phyloP scores from a whole-genome alignment of 1,140 invertebrate genomes.

The Drosophila orosa region DNA sequence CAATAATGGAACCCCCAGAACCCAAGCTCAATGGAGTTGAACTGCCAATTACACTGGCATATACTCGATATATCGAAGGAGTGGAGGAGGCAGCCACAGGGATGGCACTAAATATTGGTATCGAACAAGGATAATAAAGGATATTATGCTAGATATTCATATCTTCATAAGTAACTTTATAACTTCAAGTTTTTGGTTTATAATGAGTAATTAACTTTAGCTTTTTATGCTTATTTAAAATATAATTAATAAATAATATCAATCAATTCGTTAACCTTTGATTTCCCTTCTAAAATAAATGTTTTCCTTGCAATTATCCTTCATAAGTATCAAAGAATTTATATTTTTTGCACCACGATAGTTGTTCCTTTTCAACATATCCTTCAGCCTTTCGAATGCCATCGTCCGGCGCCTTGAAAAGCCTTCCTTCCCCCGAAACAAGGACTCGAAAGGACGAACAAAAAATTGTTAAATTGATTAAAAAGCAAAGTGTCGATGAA shows the following conservation, averaged over 20 bases:
- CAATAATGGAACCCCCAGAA: conserved; percentile 8
- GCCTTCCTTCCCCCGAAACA: conserved; percentile 17
- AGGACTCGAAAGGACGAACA: conserved; percentile 36
- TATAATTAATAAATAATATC: not conserved
- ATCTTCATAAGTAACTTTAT: too few species aligned
- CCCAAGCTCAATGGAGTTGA: conserved; percentile 25
- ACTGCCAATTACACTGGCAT: conserved; percentile 79
- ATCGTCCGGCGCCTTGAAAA: conserved; percentile 32
- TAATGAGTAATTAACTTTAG: too few species aligned
- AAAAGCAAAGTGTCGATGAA: conserved; percentile 83
- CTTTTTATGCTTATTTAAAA: too few species aligned
- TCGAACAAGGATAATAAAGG: not conserved
- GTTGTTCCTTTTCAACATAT: not conserved
- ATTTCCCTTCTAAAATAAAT: too few species aligned
- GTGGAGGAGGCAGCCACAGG: not conserved
- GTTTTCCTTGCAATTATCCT: too few species aligned
- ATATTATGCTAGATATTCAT: not conserved
- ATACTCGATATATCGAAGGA: conserved; percentile 14
- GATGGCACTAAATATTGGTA: not conserved
- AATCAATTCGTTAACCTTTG: not conserved
- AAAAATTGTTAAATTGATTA: conserved; percentile 82
- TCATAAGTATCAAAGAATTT: not conserved
- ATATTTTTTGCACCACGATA: not conserved
- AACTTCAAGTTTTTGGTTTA: too few species aligned
- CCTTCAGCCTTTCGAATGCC: conserved; percentile 22